A percentile compares a stretch with the other conserved stretches of the same genome.
Evolutionary conservation across 2,888 invertebrate genomes (phyloP).

Genomic region (Tipula lateralis): DNA sequence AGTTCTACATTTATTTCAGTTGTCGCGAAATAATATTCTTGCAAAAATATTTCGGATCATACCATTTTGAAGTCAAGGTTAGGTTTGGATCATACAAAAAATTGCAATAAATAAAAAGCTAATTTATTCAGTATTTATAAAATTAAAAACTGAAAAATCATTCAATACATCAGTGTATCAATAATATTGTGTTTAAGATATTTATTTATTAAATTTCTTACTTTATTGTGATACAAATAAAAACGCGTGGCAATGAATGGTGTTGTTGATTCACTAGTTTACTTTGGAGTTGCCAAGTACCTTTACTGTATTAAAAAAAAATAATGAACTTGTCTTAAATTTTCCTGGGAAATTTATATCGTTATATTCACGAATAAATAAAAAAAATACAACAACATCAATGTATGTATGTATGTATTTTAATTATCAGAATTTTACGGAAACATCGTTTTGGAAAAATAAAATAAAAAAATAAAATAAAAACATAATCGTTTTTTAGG

Average conservation of each 20-base stretch:
- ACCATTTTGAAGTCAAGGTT: neutral
- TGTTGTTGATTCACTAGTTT: neutral
- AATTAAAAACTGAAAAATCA: too few species aligned
- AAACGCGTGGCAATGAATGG: too few species aligned
- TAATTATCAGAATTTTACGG: neutral
- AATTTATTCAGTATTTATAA: neutral
- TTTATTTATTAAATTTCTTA: too few species aligned
- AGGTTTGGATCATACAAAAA: neutral
- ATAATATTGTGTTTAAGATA: too few species aligned
- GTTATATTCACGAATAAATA: neutral
- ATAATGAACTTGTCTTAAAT: slow-evolving; percentile 1
- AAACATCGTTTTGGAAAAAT: neutral
- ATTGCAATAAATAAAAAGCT: neutral
- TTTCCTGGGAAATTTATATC: neutral
- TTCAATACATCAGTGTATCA: too few species aligned
- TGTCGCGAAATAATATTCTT: neutral
- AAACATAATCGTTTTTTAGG: neutral
- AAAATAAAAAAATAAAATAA: too few species aligned
- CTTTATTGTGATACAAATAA: too few species aligned
- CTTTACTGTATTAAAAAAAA: neutral
- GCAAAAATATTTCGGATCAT: neutral
- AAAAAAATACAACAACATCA: neutral
- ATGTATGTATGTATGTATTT: neutral
- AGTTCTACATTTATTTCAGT: neutral
- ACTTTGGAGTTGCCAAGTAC: neutral